These are phyloP conservation scores for Sebastes fasciatus DNA, from an alignment of 2,113 vertebrate species.

Conservation along the genomic window DNA sequence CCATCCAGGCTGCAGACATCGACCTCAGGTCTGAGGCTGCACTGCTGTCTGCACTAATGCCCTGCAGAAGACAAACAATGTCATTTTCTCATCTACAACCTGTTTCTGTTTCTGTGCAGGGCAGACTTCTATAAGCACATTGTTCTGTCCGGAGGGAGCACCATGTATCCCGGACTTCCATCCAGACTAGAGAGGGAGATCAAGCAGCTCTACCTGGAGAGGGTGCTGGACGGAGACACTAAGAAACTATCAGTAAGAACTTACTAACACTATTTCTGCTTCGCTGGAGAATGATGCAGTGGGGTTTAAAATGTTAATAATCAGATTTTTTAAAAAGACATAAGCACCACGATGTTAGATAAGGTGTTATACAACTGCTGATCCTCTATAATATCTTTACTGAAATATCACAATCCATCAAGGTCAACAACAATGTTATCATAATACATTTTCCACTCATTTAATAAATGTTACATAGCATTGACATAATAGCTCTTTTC, in stretches of 20 bases:
- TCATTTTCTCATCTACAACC: background rate
- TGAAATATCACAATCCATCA: background rate
- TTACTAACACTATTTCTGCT: background rate
- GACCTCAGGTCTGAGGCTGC: slow-evolving; percentile 90
- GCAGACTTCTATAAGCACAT: slow-evolving; percentile 99
- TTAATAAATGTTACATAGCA: slow-evolving; percentile 2
- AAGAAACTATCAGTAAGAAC: slow-evolving; percentile 95
- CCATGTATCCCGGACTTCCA: slow-evolving; percentile 98
- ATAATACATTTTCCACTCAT: background rate
- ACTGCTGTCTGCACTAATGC: background rate
- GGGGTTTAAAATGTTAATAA: background rate
- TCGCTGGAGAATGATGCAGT: background rate
- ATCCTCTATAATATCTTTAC: background rate
- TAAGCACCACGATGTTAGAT: background rate
- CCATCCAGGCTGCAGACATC: slow-evolving; percentile 98
- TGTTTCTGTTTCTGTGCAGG: slow-evolving; percentile 72
- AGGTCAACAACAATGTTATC: background rate
- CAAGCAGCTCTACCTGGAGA: slow-evolving; percentile 98
- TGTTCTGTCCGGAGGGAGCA: slow-evolving; percentile 95
- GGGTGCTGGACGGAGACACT: slow-evolving; percentile 95
- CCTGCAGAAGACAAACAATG: background rate
- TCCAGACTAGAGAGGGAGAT: slow-evolving; percentile 96
- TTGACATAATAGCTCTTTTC: background rate
- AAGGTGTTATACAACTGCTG: background rate
- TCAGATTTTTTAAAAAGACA: background rate